Evolutionary conservation across 1,140 invertebrate species (phyloP).

Genomic region (Scylla paramamosain): DNA sequence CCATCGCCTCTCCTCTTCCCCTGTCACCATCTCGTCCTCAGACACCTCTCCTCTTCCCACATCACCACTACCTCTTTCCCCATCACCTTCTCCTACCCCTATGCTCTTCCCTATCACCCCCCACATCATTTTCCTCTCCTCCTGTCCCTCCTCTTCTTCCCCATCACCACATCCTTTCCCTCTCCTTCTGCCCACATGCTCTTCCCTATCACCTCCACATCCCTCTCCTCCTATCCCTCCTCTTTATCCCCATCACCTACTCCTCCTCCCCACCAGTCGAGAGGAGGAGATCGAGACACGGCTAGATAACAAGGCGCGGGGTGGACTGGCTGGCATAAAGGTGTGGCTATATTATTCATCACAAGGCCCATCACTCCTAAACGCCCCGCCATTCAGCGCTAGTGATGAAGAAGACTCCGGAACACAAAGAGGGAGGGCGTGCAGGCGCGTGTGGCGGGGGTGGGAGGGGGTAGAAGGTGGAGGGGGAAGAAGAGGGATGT

Average conservation of each 20-base stretch:
- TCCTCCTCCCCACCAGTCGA: not conserved
- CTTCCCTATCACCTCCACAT: not conserved
- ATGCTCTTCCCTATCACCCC: not conserved
- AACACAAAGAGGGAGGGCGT: not conserved
- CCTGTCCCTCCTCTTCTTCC: not conserved
- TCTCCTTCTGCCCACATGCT: not conserved
- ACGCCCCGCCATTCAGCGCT: conserved; percentile 7
- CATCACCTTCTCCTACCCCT: not conserved
- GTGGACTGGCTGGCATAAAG: not conserved
- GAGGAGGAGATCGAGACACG: not conserved
- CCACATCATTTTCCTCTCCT: not conserved
- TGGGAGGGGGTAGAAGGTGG: not conserved
- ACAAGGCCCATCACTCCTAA: conserved; percentile 30
- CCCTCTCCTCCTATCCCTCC: not conserved
- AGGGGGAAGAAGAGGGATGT: not conserved
- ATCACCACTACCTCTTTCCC: not conserved
- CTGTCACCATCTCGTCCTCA: not conserved
- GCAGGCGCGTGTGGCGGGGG: not conserved
- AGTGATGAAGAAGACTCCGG: conserved; percentile 31
- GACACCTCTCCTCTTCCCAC: not conserved
- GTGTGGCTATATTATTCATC: not conserved
- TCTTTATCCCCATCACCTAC: not conserved
- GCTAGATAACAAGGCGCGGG: not conserved
- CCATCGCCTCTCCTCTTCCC: not conserved
- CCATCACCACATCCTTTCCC: not conserved